Evolutionary conservation across 1,140 invertebrate species (phyloP).

Genomic region (Phymorhynchus buccinoides): DNA sequence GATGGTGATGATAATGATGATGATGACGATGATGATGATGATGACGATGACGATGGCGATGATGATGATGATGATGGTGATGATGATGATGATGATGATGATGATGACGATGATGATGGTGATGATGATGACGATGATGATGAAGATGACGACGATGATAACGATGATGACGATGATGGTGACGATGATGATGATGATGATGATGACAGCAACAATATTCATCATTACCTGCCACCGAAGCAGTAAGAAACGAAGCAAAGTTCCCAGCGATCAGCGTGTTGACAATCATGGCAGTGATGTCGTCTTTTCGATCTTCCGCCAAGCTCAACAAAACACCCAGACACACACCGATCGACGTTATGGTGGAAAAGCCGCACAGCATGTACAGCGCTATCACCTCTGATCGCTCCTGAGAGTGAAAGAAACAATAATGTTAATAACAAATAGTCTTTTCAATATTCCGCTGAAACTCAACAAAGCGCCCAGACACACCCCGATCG

Average conservation of each 20-base stretch:
- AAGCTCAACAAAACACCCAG: conserved; percentile 86
- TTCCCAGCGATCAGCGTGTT: conserved; percentile 90
- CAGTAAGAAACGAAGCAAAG: conserved; percentile 83
- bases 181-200: conserved; percentile 14
- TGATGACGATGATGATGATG: conserved; percentile 39
- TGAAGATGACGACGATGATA: conserved; percentile 25
- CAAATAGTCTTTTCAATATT: neutral
- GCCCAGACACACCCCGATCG: conserved; percentile 91
- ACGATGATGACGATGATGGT: neutral
- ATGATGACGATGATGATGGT: conserved; percentile 35
- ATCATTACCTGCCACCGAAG: conserved; percentile 59
- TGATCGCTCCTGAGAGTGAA: conserved; percentile 77
- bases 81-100: conserved; percentile 38
- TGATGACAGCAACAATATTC: no score
- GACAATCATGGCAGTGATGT: conserved; percentile 78
- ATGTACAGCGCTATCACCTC: conserved; percentile 92
- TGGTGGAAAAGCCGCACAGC: conserved; percentile 97
- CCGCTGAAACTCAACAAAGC: conserved; percentile 82
- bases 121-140: conserved; percentile 42
- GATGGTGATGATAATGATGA: conserved; percentile 36
- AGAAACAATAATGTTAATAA: neutral
- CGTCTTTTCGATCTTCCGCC: conserved; percentile 82
- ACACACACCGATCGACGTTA: conserved; percentile 90
- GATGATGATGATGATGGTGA: conserved; percentile 38
- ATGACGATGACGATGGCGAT: conserved; percentile 27